Evolutionary conservation across 2,888 invertebrate species (phyloP).

Genomic region (Microplitis deprimator): DNA sequence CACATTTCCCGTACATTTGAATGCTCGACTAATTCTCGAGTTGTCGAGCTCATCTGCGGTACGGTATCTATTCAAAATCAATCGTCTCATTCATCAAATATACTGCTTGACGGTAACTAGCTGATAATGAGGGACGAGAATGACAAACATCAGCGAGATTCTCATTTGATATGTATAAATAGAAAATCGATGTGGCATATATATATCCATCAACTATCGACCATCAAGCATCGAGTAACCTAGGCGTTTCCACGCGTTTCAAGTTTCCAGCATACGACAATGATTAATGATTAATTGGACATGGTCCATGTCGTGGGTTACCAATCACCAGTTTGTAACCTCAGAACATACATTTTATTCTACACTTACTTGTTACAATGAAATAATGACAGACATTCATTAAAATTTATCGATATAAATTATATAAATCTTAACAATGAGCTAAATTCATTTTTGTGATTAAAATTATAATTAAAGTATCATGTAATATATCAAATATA

Average conservation of each 20-base stretch:
- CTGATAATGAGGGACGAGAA: slow-evolving; percentile 31
- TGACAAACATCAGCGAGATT: slow-evolving; percentile 18
- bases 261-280: not conserved
- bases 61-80: slow-evolving; percentile 57
- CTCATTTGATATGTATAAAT: slow-evolving; percentile 6
- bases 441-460: not conserved
- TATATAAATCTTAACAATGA: not conserved
- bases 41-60: not conserved
- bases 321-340: not conserved
- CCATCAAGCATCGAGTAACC: not conserved
- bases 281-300: not conserved
- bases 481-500: no score
- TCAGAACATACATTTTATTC: not conserved
- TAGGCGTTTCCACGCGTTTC: not conserved
- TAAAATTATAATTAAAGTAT: no score
- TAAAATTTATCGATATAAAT: not conserved
- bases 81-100: slow-evolving; percentile 56
- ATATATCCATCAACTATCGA: not conserved
- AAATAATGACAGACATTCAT: not conserved
- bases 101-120: slow-evolving; percentile 27
- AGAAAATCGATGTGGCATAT: not conserved
- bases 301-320: not conserved
- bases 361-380: not conserved
- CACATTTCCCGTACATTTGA: slow-evolving; percentile 17
- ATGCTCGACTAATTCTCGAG: slow-evolving; percentile 24